These are phyloP conservation scores for Caenorhabditis latens DNA, from an alignment of 1,140 invertebrate species.

Conservation along the genomic window DNA sequence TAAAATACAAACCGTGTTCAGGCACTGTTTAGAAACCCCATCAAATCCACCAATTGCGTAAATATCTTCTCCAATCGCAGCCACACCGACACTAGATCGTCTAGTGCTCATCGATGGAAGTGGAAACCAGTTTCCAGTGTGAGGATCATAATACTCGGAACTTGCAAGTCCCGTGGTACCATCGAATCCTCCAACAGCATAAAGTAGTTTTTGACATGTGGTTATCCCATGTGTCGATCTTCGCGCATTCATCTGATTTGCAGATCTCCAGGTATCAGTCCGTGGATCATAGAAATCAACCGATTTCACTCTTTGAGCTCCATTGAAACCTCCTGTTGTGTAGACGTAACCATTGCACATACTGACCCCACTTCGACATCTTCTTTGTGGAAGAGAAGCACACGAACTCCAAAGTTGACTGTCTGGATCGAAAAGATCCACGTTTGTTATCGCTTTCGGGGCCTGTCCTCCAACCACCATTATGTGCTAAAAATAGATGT, in stretches of 20 bases:
- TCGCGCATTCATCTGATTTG: constrained; percentile 30
- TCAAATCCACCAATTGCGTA: constrained; percentile 43
- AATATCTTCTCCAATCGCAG: constrained; percentile 5
- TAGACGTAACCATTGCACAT: constrained; percentile 31
- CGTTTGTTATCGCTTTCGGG: constrained; percentile 33
- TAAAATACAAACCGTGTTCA: constrained; percentile 30
- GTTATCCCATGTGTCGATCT: constrained; percentile 42
- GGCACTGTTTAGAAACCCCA: constrained; percentile 27
- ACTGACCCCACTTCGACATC: constrained; percentile 37
- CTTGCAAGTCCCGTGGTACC: constrained; percentile 23
- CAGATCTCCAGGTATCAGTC: constrained; percentile 24
- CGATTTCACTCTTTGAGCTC: constrained; percentile 28
- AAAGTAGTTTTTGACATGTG: constrained; percentile 4
- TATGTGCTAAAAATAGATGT: not conserved
- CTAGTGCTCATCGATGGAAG: constrained; percentile 41
- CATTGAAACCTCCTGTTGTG: constrained; percentile 27
- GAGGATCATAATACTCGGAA: constrained; percentile 19
- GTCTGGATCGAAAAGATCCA: constrained; percentile 27
- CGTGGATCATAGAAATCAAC: constrained; percentile 38
- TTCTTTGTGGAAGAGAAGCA: constrained; percentile 41
- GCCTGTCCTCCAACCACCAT: constrained; percentile 28
- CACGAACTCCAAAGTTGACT: constrained; percentile 35
- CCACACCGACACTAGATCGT: constrained; percentile 32
- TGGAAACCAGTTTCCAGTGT: constrained; percentile 41
- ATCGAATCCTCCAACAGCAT: constrained; percentile 40